Percentiles rank a stretch among this genome's conserved stretches.
These are phyloP conservation scores for Alcis repandata DNA, from an alignment of 2,888 invertebrate genomes.

Conservation along the genomic window DNA sequence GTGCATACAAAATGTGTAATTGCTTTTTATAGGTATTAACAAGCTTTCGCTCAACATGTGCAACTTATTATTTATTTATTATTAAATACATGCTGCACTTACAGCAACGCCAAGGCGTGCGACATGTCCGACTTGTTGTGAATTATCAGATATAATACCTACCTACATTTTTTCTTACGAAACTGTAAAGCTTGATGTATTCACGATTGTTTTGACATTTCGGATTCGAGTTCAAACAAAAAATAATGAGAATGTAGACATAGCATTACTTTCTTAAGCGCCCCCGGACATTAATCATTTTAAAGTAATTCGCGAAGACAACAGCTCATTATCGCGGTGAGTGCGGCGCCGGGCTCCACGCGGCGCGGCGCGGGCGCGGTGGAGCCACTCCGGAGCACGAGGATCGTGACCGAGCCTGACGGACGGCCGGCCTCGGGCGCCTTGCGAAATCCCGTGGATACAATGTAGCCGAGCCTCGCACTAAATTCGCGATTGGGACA, in stretches of 20 bases:
- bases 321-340: constrained; percentile 49
- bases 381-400: constrained; percentile 62
- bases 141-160: constrained; percentile 24
- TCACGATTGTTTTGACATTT: background rate
- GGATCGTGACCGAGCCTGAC: constrained; percentile 75
- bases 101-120: no score
- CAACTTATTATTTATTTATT: no score
- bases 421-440: constrained; percentile 74
- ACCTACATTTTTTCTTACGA: constrained; percentile 26
- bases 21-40: constrained; percentile 29
- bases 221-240: background rate
- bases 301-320: constrained; percentile 45
- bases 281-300: constrained; percentile 48
- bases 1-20: constrained; percentile 50
- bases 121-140: constrained; percentile 16
- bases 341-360: constrained; percentile 39
- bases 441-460: constrained; percentile 76
- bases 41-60: constrained; percentile 46
- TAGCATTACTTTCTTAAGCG: background rate
- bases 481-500: constrained; percentile 78
- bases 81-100: no score
- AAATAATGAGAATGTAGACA: background rate
- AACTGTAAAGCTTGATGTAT: background rate
- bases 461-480: constrained; percentile 69
- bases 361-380: constrained; percentile 51